Percentiles rank a stretch among this genome's conserved stretches.
These are phyloP conservation scores for Taphrorychus bicolor DNA, from an alignment of 2,888 invertebrate species.

Conservation along the genomic window DNA sequence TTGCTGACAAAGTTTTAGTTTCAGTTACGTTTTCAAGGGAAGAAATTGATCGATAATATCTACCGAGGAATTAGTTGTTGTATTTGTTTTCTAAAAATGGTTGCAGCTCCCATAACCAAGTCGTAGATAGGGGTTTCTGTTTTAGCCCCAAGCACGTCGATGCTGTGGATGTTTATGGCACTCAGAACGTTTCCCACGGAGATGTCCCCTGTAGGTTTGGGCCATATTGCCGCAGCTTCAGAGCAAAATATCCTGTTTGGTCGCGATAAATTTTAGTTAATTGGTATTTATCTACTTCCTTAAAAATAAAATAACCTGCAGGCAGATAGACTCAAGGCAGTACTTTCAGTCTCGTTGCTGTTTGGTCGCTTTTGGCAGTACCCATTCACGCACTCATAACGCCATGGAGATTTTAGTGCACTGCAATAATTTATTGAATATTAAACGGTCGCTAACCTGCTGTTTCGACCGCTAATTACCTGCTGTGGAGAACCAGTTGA, in stretches of 20 bases:
- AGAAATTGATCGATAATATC: background rate
- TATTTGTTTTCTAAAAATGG: constrained; percentile 49
- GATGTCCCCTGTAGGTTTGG: constrained; percentile 67
- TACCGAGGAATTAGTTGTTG: constrained; percentile 36
- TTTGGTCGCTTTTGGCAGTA: constrained; percentile 62
- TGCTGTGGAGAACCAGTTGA: constrained; percentile 11
- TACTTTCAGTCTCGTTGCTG: constrained; percentile 48
- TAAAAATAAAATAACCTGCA: too few species aligned
- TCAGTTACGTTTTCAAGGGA: background rate
- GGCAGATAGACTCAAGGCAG: constrained; percentile 64
- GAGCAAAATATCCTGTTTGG: constrained; percentile 37
- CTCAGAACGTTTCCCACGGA: constrained; percentile 65
- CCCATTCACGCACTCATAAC: constrained; percentile 65
- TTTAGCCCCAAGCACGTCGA: constrained; percentile 61
- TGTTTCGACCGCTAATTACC: constrained; percentile 2
- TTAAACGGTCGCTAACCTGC: background rate
- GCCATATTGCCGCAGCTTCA: constrained; percentile 61
- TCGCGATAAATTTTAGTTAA: too few species aligned
- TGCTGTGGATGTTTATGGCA: constrained; percentile 62
- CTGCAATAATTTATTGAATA: background rate
- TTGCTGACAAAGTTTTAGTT: constrained; percentile 21
- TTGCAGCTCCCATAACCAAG: constrained; percentile 49
- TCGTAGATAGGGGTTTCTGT: constrained; percentile 48
- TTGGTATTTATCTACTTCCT: constrained; percentile 65
- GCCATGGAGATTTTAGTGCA: constrained; percentile 57